Evolutionary conservation across 1,140 invertebrate species (phyloP).

Genomic region (Tetraneura akinire): DNA sequence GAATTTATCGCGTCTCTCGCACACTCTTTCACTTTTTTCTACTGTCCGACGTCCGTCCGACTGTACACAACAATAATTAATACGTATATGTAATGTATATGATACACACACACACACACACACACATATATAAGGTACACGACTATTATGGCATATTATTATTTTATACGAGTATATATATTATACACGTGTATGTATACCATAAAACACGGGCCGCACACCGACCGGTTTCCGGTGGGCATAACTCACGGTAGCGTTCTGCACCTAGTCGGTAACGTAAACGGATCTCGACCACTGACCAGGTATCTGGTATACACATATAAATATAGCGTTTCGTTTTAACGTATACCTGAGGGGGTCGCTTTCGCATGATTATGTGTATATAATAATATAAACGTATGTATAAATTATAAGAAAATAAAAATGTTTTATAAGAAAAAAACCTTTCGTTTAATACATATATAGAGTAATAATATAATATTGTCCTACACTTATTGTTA

Average conservation of each 20-base stretch:
- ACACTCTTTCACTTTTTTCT: slow-evolving; percentile 10
- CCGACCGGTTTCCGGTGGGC: slow-evolving; percentile 36
- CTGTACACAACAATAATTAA: slow-evolving; percentile 41
- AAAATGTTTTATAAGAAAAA: too few relatives aligned
- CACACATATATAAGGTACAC: too few relatives aligned
- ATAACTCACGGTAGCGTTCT: slow-evolving; percentile 41
- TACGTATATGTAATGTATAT: slow-evolving; percentile 10
- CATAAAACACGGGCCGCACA: slow-evolving; percentile 40
- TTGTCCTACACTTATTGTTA: too few relatives aligned
- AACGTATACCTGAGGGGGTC: background rate
- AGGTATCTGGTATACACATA: background rate
- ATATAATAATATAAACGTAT: too few relatives aligned
- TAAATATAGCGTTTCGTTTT: background rate
- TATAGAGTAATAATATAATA: too few relatives aligned
- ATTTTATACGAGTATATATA: slow-evolving; percentile 24
- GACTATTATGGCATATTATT: background rate
- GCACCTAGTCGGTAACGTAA: slow-evolving; percentile 25
- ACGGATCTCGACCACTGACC: slow-evolving; percentile 1
- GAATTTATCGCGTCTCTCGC: background rate
- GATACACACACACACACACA: too few relatives aligned
- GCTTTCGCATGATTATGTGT: background rate
- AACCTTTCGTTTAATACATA: background rate
- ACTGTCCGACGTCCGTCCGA: slow-evolving; percentile 17
- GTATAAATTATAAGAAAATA: background rate
- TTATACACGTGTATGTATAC: background rate